Percentiles rank a stretch among this genome's conserved stretches.
These are phyloP conservation scores for Temnothorax rugatulus DNA, from an alignment of 2,888 invertebrate genomes.

Conservation along the genomic window DNA sequence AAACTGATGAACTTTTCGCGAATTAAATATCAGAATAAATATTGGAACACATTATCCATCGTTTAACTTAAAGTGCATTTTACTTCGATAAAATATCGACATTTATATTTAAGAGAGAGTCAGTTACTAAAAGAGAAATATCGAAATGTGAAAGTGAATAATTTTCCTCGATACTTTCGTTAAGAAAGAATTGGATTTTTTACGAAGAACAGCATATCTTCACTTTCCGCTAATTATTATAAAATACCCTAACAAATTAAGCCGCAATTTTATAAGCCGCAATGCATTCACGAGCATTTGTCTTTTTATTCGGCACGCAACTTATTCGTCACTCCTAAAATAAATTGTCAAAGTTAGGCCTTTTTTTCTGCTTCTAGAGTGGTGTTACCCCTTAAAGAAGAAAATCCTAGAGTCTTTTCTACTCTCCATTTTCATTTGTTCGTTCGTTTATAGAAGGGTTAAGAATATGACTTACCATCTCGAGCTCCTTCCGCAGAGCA, in stretches of 20 bases:
- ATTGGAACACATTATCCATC: not conserved
- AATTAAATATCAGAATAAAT: not conserved
- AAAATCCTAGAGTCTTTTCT: not conserved
- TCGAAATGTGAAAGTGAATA: not conserved
- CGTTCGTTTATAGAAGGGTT: not conserved
- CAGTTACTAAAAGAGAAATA: not conserved
- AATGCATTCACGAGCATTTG: not conserved
- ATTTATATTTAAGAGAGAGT: constrained; percentile 9
- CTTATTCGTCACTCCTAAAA: not conserved
- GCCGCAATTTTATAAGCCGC: not conserved
- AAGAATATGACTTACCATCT: constrained; percentile 89
- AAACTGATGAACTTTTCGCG: not conserved
- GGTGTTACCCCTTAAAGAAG: not conserved
- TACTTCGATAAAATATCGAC: not conserved
- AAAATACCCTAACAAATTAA: not conserved
- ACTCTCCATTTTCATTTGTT: not conserved
- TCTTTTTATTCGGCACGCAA: not conserved
- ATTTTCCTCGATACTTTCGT: not conserved
- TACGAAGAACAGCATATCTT: not conserved
- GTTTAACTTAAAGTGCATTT: not conserved
- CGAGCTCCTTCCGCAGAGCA: constrained; percentile 94
- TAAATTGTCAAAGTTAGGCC: too few relatives aligned
- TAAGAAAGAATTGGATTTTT: not conserved
- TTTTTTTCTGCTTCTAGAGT: too few relatives aligned
- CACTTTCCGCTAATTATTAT: not conserved